Base-by-base conservation (phyloP, 2,797 vertebrate species). In the Halcyon smyrnensis region DNA sequence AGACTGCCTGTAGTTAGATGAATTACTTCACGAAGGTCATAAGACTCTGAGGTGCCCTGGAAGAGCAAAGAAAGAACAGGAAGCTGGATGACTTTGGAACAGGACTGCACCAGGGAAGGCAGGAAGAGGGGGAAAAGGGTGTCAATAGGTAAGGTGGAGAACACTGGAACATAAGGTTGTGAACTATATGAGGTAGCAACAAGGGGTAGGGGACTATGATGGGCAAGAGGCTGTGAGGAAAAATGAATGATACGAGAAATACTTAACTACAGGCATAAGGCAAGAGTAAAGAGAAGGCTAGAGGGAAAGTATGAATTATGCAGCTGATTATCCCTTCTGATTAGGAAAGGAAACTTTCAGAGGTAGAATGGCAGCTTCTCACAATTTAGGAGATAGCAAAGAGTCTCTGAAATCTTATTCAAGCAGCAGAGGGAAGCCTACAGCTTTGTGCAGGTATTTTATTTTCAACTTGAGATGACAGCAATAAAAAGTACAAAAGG, bases 401-500 rank as follows among this genome's bases (percentile, higher is more conserved):
- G 68, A 62, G 30, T 15, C 28, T 84, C 80, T 95, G 62, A 94
- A 94, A 89, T 77, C 32, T 23, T 24, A 67, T 32, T 36, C 56
- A 51, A 54, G 62, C 21, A 92, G 50, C 71, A 84, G 50, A 95
- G 34, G 45, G 64, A 91, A 93, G 41, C 60, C 70, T 92, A 57
- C 25, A 28, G 65, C 85, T 91, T 73, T 75, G 37, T 43, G 37
- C 36, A 81, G 48, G 25, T 81, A 75, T 86, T 81, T 93, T 84
- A 96, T 89, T 94, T 95, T 92, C 77, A 57, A 63, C 53, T 82
- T 65, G 50, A 84, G 45, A 60, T 85, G 57, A 62, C 78, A 94
- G 89, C 78, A 92, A 83, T 24, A 75, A 86, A 81, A 94, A 82
- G 13, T 27, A 79, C 13, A 86, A 90, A 91, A 81, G 59, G 27